phyloP scores from a whole-genome alignment of 1,140 invertebrate species.

The Dinothrombium tinctorium region DNA sequence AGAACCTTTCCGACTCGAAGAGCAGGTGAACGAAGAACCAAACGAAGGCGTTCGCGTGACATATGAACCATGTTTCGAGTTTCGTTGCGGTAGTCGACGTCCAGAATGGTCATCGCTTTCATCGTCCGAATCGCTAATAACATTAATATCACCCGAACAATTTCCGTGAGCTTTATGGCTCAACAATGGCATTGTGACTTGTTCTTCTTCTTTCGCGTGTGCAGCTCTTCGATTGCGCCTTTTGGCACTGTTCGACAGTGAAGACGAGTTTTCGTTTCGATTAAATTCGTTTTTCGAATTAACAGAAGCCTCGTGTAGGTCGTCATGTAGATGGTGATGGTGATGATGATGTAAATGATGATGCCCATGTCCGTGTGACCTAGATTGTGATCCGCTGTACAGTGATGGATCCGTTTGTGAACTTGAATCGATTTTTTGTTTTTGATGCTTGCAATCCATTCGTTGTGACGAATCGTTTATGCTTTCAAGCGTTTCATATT shows the following conservation, averaged over 20 bases:
- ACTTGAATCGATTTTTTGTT: background rate
- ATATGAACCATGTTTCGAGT: too few species aligned
- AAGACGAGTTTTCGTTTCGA: background rate
- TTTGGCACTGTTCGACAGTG: background rate
- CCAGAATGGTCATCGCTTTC: background rate
- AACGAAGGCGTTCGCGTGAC: too few species aligned
- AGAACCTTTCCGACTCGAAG: background rate
- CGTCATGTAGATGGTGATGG: constrained; percentile 4
- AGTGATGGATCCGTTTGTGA: constrained; percentile 4
- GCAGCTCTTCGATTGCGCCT: background rate
- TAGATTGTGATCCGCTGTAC: background rate
- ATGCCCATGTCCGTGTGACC: constrained; percentile 9
- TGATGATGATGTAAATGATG: constrained; percentile 3
- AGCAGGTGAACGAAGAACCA: background rate
- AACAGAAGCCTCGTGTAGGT: background rate
- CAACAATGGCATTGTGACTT: too few species aligned
- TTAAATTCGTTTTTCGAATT: too few species aligned
- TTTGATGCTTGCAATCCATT: background rate
- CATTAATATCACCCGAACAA: too few species aligned
- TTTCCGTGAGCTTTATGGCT: too few species aligned
- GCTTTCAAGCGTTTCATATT: background rate
- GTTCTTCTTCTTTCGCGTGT: background rate
- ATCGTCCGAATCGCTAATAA: background rate
- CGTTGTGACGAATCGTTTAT: background rate
- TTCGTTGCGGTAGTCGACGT: background rate